Base-by-base conservation (phyloP, 2,888 invertebrate species). In the Drosophila parthenogenetica region DNA sequence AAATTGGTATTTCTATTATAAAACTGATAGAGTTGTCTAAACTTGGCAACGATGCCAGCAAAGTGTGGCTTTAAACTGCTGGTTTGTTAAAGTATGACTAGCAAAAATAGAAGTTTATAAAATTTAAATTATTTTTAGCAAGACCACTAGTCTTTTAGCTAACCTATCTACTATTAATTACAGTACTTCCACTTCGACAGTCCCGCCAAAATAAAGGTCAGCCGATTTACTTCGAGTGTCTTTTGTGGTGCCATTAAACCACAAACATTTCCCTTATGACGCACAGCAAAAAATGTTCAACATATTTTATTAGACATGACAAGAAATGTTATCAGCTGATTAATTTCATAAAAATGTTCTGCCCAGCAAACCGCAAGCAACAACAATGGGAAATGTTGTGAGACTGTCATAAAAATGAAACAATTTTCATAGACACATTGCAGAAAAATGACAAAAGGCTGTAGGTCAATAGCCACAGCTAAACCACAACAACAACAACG, bases 321-420 rank as follows among this genome's bases (percentile, higher is more conserved):
- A 58, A 59, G 54, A 70, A 70, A 61, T 57, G 32, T 43, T 65
- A 65, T 70, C 76, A 48, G 65, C 71, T 74, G 74, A 76, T 76
- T 76, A 77, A 76, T 76, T 77, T 76, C 73, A 76, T 76, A 73
- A 73, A 65, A 71, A 75, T 65, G 19, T 53, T 55, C 45, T 11
- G 51, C 13, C 46, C 19, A 22, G 42, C 43, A 46, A 35, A 25
- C 25, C 25, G 25, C 25, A 25, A 25, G 25, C 25, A 25, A 7
- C 16, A 59, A 48, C n/a, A 19, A 43, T 43, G 29, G 19, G 8
- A 53, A 55, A 46, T 22, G 32, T 29, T 46, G 42, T 53, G 43
- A 63, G 51, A 55, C 57, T 61, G 76, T 73, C 77, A 77, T 77
- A 72, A 79, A 68, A 71, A 77, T 69, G 48, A 71, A 65, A 75